Percentiles rank a stretch among this genome's conserved stretches.
These are phyloP conservation scores for Aethes cnicana DNA, from an alignment of 2,888 invertebrate species.

Conservation along the genomic window DNA sequence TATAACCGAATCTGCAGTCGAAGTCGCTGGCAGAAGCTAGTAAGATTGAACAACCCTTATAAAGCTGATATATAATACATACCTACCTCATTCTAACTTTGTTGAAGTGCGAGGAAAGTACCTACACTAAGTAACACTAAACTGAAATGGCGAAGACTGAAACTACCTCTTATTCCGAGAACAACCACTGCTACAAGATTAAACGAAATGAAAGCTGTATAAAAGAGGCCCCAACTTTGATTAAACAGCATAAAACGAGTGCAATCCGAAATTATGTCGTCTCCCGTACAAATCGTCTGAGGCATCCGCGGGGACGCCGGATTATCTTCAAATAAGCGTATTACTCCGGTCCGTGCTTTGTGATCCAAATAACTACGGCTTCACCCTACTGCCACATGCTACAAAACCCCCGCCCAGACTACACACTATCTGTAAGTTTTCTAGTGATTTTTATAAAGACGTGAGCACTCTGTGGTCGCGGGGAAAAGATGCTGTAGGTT, in stretches of 20 bases:
- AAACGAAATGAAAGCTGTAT: slow-evolving; percentile 1
- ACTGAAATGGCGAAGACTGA: no score
- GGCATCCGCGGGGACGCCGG: slow-evolving; percentile 51
- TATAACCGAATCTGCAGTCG: no score
- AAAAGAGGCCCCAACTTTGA: slow-evolving; percentile 18
- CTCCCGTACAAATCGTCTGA: slow-evolving; percentile 48
- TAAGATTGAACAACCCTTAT: no score
- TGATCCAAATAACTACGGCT: slow-evolving; percentile 66
- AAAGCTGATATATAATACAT: no score
- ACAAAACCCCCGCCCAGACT: slow-evolving; percentile 13
- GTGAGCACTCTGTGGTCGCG: slow-evolving; percentile 9
- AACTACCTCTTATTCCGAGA: no score
- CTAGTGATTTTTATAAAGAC: not conserved
- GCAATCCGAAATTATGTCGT: slow-evolving; percentile 30
- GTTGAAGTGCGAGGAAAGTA: no score
- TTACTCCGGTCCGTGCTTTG: slow-evolving; percentile 64
- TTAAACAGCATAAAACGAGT: slow-evolving; percentile 19
- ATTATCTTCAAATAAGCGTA: slow-evolving; percentile 76
- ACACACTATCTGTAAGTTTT: slow-evolving; percentile 12
- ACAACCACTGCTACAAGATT: no score
- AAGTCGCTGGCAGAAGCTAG: no score
- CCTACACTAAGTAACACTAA: no score
- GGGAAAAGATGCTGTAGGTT: slow-evolving; percentile 12
- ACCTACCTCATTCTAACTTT: no score
- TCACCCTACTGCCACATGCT: slow-evolving; percentile 38